A percentile compares a stretch with the other conserved stretches of the same genome.
These are phyloP conservation scores for Isoperla grammatica DNA, from an alignment of 2,888 invertebrate species.

Conservation along the genomic window DNA sequence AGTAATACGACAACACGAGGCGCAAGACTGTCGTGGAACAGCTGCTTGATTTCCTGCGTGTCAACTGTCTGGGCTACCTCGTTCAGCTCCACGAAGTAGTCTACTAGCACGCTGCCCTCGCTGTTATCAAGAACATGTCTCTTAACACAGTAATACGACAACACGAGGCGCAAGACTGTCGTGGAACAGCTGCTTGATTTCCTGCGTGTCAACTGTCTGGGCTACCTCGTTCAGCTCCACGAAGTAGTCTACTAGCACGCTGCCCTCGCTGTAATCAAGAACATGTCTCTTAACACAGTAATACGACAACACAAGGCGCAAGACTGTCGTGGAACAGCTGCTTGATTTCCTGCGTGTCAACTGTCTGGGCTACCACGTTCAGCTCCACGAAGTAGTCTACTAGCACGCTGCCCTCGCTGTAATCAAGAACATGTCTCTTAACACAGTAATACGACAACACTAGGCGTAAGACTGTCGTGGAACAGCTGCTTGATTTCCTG, in stretches of 20 bases:
- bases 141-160: neutral
- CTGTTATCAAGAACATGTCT: constrained; percentile 44
- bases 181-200: constrained; percentile 64
- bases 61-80: constrained; percentile 65
- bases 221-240: constrained; percentile 74
- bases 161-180: constrained; percentile 50
- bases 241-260: constrained; percentile 82
- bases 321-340: constrained; percentile 57
- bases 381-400: constrained; percentile 85
- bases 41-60: constrained; percentile 63
- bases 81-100: constrained; percentile 78
- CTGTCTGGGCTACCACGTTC: constrained; percentile 62
- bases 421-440: constrained; percentile 31
- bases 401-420: constrained; percentile 75
- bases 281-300: neutral
- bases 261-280: constrained; percentile 60
- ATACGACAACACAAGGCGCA: neutral
- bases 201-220: constrained; percentile 61
- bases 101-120: constrained; percentile 80
- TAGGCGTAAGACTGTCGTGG: constrained; percentile 54
- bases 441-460: neutral
- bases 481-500: constrained; percentile 63
- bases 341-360: constrained; percentile 67
- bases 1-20: neutral
- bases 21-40: constrained; percentile 54